phyloP scores from a whole-genome alignment of 2,888 invertebrate species.

The Alcis repandata region DNA sequence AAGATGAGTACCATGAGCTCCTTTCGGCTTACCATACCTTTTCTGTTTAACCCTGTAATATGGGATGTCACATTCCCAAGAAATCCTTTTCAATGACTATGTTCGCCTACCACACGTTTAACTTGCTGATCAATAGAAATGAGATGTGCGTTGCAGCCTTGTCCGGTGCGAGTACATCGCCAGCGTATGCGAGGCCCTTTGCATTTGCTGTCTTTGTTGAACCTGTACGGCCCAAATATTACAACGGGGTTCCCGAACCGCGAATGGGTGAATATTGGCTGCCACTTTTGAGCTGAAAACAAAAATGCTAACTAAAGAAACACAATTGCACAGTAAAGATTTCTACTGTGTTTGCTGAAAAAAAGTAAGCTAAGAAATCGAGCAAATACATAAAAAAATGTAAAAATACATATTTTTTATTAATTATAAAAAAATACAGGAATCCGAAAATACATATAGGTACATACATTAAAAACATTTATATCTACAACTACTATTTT shows the following conservation, averaged over 20 bases:
- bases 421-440: neutral
- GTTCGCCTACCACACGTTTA: neutral
- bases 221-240: conserved; percentile 15
- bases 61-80: neutral
- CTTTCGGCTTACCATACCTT: no score
- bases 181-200: conserved; percentile 5
- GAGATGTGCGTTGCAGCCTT: conserved; percentile 1
- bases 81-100: conserved; percentile 1
- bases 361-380: no score
- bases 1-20: no score
- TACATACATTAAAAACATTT: no score
- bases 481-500: no score
- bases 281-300: neutral
- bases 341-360: no score
- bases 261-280: conserved; percentile 1
- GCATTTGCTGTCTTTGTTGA: conserved; percentile 43
- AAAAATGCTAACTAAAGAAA: no score
- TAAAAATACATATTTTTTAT: neutral
- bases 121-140: neutral
- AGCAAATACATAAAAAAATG: neutral
- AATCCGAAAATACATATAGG: no score
- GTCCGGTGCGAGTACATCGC: neutral
- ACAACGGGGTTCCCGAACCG: conserved; percentile 1
- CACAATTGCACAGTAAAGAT: no score
- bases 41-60: neutral